Conservation (phyloP, 2,797 vertebrate species). For the Melanotaenia boesemani region DNA sequence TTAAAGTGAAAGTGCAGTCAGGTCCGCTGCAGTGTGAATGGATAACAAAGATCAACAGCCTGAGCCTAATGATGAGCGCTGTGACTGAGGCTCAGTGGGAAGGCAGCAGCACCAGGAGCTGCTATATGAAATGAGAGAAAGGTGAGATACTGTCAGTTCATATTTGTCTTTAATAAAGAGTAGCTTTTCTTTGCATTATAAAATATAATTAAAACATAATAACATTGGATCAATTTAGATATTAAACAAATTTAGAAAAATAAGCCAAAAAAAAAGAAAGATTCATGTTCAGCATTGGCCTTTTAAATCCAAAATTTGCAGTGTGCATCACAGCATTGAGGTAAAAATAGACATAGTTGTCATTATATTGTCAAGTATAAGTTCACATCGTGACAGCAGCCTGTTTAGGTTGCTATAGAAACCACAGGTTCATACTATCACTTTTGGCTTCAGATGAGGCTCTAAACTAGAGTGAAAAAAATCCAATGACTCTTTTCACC, state of each 20-base stretch:
- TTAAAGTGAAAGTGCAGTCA: slow-evolving; percentile 64
- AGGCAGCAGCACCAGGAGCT: slow-evolving; percentile 43
- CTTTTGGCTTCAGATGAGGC: slow-evolving; percentile 68
- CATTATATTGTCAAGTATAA: slow-evolving; percentile 55
- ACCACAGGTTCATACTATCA: slow-evolving; percentile 80
- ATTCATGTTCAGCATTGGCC: neutral
- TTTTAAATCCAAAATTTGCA: slow-evolving; percentile 22
- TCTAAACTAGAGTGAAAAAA: slow-evolving; percentile 48
- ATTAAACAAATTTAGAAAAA: neutral
- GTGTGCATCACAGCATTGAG: slow-evolving; percentile 25
- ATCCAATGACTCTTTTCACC: slow-evolving; percentile 46
- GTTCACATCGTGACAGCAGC: slow-evolving; percentile 69
- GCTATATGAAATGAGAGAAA: slow-evolving; percentile 58
- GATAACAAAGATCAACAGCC: slow-evolving; percentile 76
- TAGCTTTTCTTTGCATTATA: slow-evolving; percentile 9
- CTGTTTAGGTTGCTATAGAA: slow-evolving; percentile 84
- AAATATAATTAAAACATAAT: neutral
- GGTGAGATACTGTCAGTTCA: slow-evolving; percentile 54
- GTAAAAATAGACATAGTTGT: slow-evolving; percentile 69
- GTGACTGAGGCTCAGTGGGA: slow-evolving; percentile 45
- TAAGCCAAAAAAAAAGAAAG: neutral
- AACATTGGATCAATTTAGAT: neutral
- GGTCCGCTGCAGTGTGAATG: slow-evolving; percentile 60
- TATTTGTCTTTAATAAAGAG: slow-evolving; percentile 50
- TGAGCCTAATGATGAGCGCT: slow-evolving; percentile 71